Evolutionary conservation across 1,140 invertebrate genomes (phyloP).

Genomic region (Wasmannia auropunctata): DNA sequence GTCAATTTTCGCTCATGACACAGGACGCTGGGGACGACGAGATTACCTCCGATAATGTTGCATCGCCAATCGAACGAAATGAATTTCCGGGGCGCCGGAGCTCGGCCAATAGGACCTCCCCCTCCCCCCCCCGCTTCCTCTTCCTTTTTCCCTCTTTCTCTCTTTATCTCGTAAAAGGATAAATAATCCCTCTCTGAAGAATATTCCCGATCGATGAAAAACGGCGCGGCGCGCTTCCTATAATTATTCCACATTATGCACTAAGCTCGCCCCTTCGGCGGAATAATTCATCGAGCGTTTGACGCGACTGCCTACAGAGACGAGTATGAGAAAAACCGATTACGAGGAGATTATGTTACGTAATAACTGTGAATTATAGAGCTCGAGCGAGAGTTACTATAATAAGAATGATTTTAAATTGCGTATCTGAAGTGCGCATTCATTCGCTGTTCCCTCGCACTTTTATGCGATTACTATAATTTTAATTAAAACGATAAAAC

Average conservation of each 20-base stretch:
- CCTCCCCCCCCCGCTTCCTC: background rate
- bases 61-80: constrained; percentile 57
- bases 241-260: constrained; percentile 34
- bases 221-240: constrained; percentile 8
- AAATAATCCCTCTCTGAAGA: constrained; percentile 36
- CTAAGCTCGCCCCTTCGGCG: constrained; percentile 9
- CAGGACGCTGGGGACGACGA: constrained; percentile 44
- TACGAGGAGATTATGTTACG: background rate
- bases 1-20: constrained; percentile 66
- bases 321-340: constrained; percentile 31
- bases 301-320: background rate
- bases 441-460: no score
- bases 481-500: background rate
- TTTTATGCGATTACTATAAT: background rate
- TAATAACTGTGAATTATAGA: background rate
- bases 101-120: background rate
- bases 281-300: constrained; percentile 32
- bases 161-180: background rate
- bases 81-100: constrained; percentile 40
- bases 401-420: background rate
- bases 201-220: constrained; percentile 54
- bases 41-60: constrained; percentile 57
- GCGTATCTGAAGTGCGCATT: background rate
- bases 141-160: background rate
- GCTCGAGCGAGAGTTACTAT: background rate